phyloP scores from a whole-genome alignment of 2,888 invertebrate species.

The Hypsopygia costalis region DNA sequence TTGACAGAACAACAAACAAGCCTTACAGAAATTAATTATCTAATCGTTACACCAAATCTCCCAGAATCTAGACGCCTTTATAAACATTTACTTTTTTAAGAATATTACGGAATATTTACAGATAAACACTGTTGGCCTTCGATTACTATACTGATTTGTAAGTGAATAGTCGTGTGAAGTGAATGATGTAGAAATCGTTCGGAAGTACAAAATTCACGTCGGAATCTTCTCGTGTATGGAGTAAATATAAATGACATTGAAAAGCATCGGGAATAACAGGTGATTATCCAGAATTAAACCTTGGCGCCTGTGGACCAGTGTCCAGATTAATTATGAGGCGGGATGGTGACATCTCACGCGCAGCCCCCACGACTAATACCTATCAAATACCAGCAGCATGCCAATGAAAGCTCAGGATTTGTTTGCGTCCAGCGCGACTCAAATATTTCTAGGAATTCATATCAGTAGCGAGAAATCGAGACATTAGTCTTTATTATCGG shows the following conservation, averaged over 20 bases:
- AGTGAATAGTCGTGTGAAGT: too few species aligned
- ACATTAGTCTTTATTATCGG: too few species aligned
- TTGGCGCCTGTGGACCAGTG: constrained; percentile 34
- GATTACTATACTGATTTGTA: too few species aligned
- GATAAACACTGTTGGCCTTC: too few species aligned
- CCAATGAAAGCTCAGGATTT: constrained; percentile 12
- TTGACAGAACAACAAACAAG: too few species aligned
- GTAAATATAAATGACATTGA: constrained; percentile 28
- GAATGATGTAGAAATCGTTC: too few species aligned
- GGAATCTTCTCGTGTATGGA: constrained; percentile 9
- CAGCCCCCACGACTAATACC: constrained; percentile 19
- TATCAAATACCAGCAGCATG: constrained; percentile 24
- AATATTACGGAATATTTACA: too few species aligned
- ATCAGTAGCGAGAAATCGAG: not conserved
- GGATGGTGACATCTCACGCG: constrained; percentile 30
- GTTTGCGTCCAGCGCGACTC: not conserved
- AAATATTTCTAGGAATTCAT: not conserved
- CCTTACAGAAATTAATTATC: too few species aligned
- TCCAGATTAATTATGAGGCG: constrained; percentile 36
- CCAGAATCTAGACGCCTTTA: too few species aligned
- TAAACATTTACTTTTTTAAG: too few species aligned
- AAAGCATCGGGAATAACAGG: constrained; percentile 31
- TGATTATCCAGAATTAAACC: constrained; percentile 43
- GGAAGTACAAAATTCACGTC: too few species aligned
- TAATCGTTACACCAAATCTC: too few species aligned